Conservation (phyloP, 30 jellyfish, hydroid and myxozoan species). For the Chironex yamaguchii region DNA sequence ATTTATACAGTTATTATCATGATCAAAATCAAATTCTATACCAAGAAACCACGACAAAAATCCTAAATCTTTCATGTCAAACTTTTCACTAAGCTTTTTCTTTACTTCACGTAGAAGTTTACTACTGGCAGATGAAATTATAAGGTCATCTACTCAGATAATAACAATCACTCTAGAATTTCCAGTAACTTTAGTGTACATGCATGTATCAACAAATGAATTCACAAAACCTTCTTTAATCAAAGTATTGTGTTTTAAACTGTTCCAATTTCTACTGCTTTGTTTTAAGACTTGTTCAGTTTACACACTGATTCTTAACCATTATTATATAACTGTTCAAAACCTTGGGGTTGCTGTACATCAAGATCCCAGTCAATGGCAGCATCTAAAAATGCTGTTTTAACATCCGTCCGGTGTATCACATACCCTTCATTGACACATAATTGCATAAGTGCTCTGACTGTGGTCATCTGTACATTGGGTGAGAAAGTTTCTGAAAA, state of each 20-base stretch:
- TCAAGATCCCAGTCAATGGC: background rate
- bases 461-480: conserved; percentile 62
- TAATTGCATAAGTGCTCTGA: conserved; percentile 51
- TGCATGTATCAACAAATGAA: background rate
- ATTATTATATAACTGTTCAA: background rate
- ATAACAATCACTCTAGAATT: background rate
- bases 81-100: background rate
- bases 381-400: background rate
- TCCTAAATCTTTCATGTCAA: conserved; percentile 41
- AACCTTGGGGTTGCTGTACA: background rate
- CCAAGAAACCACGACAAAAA: too few relatives aligned
- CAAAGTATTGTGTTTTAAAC: background rate
- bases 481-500: conserved; percentile 52
- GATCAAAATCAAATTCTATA: too few relatives aligned
- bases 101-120: background rate
- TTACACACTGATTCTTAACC: too few relatives aligned
- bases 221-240: background rate
- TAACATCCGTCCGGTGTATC: conserved; percentile 48
- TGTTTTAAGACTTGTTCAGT: too few relatives aligned
- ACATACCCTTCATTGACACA: conserved; percentile 7
- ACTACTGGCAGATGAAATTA: background rate
- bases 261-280: conserved; percentile 14
- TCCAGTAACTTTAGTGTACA: background rate
- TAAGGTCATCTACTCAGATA: conserved; percentile 38
- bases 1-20: too few relatives aligned